Evolutionary conservation across 2,113 vertebrate genomes (phyloP), one percentile per base, ranked within the genome.

Genomic region (Apistogramma diplotaenia): DNA sequence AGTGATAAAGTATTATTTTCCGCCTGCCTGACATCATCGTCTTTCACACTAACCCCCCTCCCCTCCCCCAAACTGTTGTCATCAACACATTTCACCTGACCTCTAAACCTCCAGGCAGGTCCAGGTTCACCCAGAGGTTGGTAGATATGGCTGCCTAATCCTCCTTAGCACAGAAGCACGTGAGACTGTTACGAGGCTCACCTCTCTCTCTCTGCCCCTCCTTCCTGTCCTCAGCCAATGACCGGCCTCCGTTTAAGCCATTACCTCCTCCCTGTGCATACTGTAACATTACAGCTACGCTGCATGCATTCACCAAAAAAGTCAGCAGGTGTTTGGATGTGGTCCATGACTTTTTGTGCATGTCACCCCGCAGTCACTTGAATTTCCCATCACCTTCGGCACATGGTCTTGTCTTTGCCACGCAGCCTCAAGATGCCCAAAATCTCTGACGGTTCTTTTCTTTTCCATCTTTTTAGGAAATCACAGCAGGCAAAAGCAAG

Each of bases 121-220:
- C 53, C 86, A 81, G 87, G 95, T 95, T 95, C 95, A 96, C 79
- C 91, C 91, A 89, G 90, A 83, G 94, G 95, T 94, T 93, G 82
- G 92, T 94, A 93, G 94, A 95, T 93, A 93, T 93, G 91, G 93
- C 90, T 59, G 87, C 85, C 84, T 96, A 96, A 96, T 95, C 95
- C 94, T 94, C 91, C 94, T 95, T 93, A 95, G 91, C 67, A 79
- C 85, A 92, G 94, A 94, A 94, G 93, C 93, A 94, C 93, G 95
- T 89, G 81, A 89, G 90, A 86, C 88, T 89, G 93, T 94, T 94
- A 93, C 91, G 91, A 92, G 90, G 90, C 78, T 89, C 91, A 84
- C 83, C 80, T 86, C 78, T 10, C 25, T 58, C 6, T 29, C 23
- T 56, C 46, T 23, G 3, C 33, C 67, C 49, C 62, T 43, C 74